Evolutionary conservation across 1,140 invertebrate genomes (phyloP).

Genomic region (Drosophila littoralis): DNA sequence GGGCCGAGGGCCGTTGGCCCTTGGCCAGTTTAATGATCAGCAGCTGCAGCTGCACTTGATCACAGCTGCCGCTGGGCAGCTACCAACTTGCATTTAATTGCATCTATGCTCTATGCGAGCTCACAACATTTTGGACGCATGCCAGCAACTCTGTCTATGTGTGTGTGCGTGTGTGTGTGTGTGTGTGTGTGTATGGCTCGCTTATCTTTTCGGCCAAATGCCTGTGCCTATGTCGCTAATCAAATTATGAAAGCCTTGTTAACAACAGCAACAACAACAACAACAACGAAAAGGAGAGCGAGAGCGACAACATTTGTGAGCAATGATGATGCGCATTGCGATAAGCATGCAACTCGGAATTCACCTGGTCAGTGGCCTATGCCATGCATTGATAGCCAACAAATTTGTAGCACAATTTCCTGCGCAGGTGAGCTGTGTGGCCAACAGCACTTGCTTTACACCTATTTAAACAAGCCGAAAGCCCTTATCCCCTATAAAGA

Average conservation of each 20-base stretch:
- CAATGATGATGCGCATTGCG: slow-evolving; percentile 44
- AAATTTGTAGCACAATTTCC: not conserved
- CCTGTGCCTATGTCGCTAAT: slow-evolving; percentile 78
- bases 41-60: slow-evolving; percentile 36
- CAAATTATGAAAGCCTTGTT: slow-evolving; percentile 77
- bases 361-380: slow-evolving; percentile 34
- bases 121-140: slow-evolving; percentile 44
- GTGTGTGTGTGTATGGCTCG: slow-evolving; percentile 41
- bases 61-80: slow-evolving; percentile 20
- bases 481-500: too few relatives aligned
- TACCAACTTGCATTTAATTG: slow-evolving; percentile 56
- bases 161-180: slow-evolving; percentile 27
- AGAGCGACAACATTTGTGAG: slow-evolving; percentile 7
- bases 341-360: slow-evolving; percentile 33
- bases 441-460: not conserved
- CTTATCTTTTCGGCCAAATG: slow-evolving; percentile 79
- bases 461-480: too few relatives aligned
- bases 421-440: not conserved
- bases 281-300: too few relatives aligned
- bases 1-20: slow-evolving; percentile 4
- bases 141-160: slow-evolving; percentile 39
- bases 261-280: slow-evolving; percentile 52
- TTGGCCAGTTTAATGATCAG: slow-evolving; percentile 48
- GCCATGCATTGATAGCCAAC: slow-evolving; percentile 14
- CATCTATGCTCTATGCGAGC: slow-evolving; percentile 10